Base-by-base conservation (phyloP, 1,140 invertebrate species). In the Cyphomyrmex costatus region DNA sequence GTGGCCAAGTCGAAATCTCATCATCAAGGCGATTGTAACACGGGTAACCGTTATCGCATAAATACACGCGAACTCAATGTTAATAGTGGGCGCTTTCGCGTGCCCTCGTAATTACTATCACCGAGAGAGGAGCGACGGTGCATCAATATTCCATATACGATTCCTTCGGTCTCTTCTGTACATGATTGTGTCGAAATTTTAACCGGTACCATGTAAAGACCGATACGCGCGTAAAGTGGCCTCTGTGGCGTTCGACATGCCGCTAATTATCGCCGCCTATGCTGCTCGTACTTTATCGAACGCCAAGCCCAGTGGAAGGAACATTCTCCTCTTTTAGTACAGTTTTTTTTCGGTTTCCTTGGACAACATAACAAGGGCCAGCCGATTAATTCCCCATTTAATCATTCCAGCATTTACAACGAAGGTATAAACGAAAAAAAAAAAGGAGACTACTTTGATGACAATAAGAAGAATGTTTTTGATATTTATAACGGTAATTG, bases 191-290 rank as follows among this genome's bases (percentile, higher is more conserved):
- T 56, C 61, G 46, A 85, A 53, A 84, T 84, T 77, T 27, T n/a
- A 77, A 53, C 30, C 56, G 30, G 30, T 5, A 14, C 8, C 58
- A 16, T 42, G 77, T 65, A 63, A 53, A 78, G 49, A 21, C 46
- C 66, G 36, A 77, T 65, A 42, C 7, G 51, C 30, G 24, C 19
- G 60, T 79, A 66, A 79, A 79, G 21, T 30, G 14, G 7, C 27
- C 10, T 36, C 24, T 21, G 2, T 51, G n/a, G 46, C 49, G 27
- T 68, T 82, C 79, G 80, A 84, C 33, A 53, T 3, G 56, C n/a
- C 16, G 56, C n/a, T 84, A 84, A 84, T 84, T 63, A 84, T 76
- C 27, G 68, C 66, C 33, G 53, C 24, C 19, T 66, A n/a, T n/a
- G 3, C 27, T 0, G 61, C 61, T 24, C 61, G 14, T 70, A 56